Conservation (phyloP, 2,113 vertebrate genomes). For the Ailuropoda melanoleuca region DNA sequence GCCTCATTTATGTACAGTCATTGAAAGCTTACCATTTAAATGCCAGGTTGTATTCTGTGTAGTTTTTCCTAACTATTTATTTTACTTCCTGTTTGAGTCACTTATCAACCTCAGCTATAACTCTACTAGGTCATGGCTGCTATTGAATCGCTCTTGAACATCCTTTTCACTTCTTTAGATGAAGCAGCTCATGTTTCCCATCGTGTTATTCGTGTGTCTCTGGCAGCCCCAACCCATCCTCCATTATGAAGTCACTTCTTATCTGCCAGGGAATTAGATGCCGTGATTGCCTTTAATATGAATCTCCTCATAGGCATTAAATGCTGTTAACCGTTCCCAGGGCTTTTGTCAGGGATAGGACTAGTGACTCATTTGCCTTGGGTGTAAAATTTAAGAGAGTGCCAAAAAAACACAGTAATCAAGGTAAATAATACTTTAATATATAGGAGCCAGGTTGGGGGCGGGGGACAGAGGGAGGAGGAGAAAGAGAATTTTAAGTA, state of each 20-base stretch:
- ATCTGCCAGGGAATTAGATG: neutral
- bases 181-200: neutral
- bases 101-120: neutral
- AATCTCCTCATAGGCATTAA: neutral
- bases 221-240: neutral
- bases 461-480: neutral
- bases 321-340: neutral
- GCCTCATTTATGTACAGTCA: neutral
- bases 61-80: slow-evolving; percentile 20
- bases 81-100: slow-evolving; percentile 18
- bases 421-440: slow-evolving; percentile 29
- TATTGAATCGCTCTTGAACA: neutral
- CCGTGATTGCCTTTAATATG: neutral
- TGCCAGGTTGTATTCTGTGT: neutral
- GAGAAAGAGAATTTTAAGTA: neutral
- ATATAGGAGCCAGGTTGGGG: neutral
- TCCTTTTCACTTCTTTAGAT: neutral
- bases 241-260: neutral
- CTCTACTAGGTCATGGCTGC: neutral
- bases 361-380: neutral
- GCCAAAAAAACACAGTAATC: neutral
- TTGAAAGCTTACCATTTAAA: slow-evolving; percentile 29
- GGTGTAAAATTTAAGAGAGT: neutral
- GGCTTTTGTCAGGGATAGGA: neutral
- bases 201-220: neutral